Base-by-base conservation (phyloP, 2,113 vertebrate genomes). In the Notothenia rossii region DNA sequence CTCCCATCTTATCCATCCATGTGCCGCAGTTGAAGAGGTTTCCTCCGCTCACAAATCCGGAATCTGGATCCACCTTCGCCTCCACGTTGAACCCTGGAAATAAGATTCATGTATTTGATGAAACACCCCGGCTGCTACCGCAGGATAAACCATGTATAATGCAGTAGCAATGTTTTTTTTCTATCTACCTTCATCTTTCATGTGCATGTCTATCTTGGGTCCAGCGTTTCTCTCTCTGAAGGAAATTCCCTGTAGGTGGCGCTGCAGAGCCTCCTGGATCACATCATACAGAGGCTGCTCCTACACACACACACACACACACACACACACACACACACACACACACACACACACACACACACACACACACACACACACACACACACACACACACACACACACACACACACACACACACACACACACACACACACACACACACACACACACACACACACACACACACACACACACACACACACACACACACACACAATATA, bases 1-100 rank as follows among this genome's bases (percentile, higher is more conserved):
- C 97, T 77, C 98, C 98, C 98, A 99, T 99, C 82, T 99, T 99
- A 92, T 99, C 97, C 98, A 99, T 99, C 98, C 98, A 99, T 0
- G 98, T 99, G 15, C 98, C 98, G 45, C 98, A 99, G 77, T 99
- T 99, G 22, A 98, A 98, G 59, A 94, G 95, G 87, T 98, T 99
- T 65, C 98, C 98, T 67, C 98, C 98, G 12, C 88, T 96, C 46
- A 99, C 96, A 87, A 99, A 98, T 7, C 98, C 98, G 7, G 97
- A 99, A 75, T 94, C 93, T 5, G 43, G 85, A 79, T 98, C 94
- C 77, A 98, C 93, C 10, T 96, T 95, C 20, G 88, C 93, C 3
- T 66, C 82, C 53, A 99, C 88, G 36, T 92, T 96, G 91, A 99
- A 99, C 25, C 97, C 98, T 99, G 84, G 6, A 45, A 65, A 45